These are phyloP conservation scores for Sarcophaga carnaria DNA, from an alignment of 2,888 invertebrate genomes.

Conservation along the genomic window DNA sequence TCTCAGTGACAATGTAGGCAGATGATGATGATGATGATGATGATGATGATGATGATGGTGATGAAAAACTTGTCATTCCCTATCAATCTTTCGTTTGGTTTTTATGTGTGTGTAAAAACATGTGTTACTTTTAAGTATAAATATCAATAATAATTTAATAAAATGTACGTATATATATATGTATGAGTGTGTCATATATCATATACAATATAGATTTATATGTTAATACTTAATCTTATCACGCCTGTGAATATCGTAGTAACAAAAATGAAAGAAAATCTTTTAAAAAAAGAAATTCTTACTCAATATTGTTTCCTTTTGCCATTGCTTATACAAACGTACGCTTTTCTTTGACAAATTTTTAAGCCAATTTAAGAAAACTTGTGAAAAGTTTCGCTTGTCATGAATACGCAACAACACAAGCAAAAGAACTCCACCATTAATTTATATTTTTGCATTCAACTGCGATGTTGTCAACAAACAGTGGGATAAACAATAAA, in stretches of 20 bases:
- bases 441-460: background rate
- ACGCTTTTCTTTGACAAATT: slow-evolving; percentile 49
- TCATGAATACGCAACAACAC: slow-evolving; percentile 30
- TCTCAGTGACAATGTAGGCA: no score
- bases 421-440: background rate
- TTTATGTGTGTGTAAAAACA: background rate
- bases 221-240: slow-evolving; percentile 22
- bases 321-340: slow-evolving; percentile 3
- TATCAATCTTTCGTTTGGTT: background rate
- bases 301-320: slow-evolving; percentile 45
- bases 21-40: no score
- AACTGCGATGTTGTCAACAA: background rate
- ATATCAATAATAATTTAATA: slow-evolving; percentile 15
- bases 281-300: slow-evolving; percentile 6
- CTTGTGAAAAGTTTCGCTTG: slow-evolving; percentile 24
- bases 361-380: slow-evolving; percentile 62
- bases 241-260: slow-evolving; percentile 20
- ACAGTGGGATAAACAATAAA: slow-evolving; percentile 20
- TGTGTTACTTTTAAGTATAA: slow-evolving; percentile 29
- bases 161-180: background rate
- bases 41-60: no score
- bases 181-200: background rate
- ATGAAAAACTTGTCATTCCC: background rate
- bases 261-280: slow-evolving; percentile 20
- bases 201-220: background rate